Percentiles rank a stretch among this genome's conserved stretches.
Conservation (phyloP, 1,140 invertebrate species). For the Lerema accius region DNA sequence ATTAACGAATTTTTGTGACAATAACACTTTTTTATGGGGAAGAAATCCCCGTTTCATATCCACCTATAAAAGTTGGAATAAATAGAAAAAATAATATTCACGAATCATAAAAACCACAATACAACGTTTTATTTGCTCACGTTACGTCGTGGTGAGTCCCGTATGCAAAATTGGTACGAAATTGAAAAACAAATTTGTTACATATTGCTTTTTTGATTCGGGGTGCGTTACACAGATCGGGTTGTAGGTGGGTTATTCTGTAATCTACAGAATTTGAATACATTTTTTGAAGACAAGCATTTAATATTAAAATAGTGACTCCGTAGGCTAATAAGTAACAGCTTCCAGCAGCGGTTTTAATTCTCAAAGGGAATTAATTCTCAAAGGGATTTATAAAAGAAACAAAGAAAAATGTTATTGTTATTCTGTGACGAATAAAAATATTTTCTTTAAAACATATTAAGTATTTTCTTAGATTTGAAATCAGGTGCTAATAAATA, state of each 20-base stretch:
- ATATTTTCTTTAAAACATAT: too few species aligned
- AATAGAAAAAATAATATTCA: slow-evolving; percentile 60
- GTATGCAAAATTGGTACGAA: slow-evolving; percentile 81
- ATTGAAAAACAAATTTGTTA: slow-evolving; percentile 82
- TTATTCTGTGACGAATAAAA: too few species aligned
- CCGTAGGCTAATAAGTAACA: too few species aligned
- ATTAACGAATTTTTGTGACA: slow-evolving; percentile 55
- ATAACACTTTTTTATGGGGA: slow-evolving; percentile 45
- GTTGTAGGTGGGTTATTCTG: slow-evolving; percentile 44
- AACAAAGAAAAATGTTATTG: too few species aligned
- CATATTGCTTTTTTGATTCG: slow-evolving; percentile 80
- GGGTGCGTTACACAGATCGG: slow-evolving; percentile 47
- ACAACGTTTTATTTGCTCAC: slow-evolving; percentile 62
- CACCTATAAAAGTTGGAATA: slow-evolving; percentile 61
- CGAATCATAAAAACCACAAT: slow-evolving; percentile 77
- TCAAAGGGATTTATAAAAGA: too few species aligned
- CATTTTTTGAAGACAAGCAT: too few species aligned
- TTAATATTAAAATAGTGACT: too few species aligned
- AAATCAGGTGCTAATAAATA: too few species aligned
- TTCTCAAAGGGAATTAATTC: too few species aligned
- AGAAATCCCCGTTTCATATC: slow-evolving; percentile 64
- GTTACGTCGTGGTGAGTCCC: slow-evolving; percentile 46
- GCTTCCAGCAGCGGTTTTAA: too few species aligned
- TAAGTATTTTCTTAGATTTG: too few species aligned
- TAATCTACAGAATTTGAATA: slow-evolving; percentile 22